phyloP scores from a whole-genome alignment of 2,113 vertebrate genomes.

The Odontophorus gujanensis region DNA sequence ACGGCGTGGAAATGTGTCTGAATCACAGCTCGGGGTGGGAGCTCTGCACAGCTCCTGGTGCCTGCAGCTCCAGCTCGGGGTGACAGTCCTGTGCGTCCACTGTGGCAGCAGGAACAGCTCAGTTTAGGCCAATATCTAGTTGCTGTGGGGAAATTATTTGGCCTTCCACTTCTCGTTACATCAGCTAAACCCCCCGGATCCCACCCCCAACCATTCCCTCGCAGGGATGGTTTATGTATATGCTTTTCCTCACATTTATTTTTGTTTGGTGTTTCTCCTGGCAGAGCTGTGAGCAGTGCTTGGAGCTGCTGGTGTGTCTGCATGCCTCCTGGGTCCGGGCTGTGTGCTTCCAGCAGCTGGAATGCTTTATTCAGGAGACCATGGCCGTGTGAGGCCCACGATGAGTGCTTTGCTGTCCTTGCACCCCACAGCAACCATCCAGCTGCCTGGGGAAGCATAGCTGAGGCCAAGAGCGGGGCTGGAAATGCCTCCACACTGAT shows the following conservation, averaged over 20 bases:
- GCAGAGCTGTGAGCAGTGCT: background rate
- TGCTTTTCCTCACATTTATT: background rate
- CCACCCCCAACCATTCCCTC: background rate
- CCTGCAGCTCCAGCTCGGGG: accelerated
- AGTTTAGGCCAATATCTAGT: background rate
- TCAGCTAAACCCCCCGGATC: background rate
- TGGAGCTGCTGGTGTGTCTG: background rate
- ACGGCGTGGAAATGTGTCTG: background rate
- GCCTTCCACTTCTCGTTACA: background rate
- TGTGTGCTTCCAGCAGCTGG: background rate
- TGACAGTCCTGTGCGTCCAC: background rate
- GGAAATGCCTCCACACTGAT: background rate
- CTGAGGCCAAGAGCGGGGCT: background rate
- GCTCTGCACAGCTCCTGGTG: background rate
- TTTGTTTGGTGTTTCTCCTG: background rate
- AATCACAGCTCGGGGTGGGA: background rate
- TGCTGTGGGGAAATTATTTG: background rate
- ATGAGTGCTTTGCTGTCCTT: no score
- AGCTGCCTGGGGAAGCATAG: background rate
- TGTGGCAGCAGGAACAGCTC: background rate
- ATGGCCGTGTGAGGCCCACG: no score
- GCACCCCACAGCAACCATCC: background rate
- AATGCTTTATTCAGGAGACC: background rate
- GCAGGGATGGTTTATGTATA: background rate
- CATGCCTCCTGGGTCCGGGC: background rate